Evolutionary conservation across 2,888 invertebrate genomes (phyloP).

Genomic region (Andrena flavipes): DNA sequence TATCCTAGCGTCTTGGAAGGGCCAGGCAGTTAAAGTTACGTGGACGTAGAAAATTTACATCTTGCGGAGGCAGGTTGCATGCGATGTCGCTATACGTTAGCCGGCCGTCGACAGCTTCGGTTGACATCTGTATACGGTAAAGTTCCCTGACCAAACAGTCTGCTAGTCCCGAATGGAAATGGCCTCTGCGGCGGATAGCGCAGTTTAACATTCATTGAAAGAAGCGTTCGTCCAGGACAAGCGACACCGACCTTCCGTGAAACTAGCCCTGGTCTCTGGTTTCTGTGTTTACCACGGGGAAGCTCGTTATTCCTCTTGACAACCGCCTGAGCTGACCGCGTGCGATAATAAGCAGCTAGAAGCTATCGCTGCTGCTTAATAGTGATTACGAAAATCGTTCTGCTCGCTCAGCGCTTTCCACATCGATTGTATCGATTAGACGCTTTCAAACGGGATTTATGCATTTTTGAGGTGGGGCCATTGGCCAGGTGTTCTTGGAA

Average conservation of each 20-base stretch:
- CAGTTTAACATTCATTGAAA: constrained; percentile 69
- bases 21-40: constrained; percentile 69
- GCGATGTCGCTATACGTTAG: constrained; percentile 66
- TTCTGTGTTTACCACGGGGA: constrained; percentile 33
- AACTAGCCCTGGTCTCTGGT: constrained; percentile 26
- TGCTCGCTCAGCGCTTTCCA: constrained; percentile 13
- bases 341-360: constrained; percentile 52
- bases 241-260: constrained; percentile 45
- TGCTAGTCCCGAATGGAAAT: constrained; percentile 63
- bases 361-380: constrained; percentile 60
- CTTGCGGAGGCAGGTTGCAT: constrained; percentile 65
- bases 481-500: too few relatives aligned
- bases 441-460: background rate
- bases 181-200: constrained; percentile 53
- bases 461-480: background rate
- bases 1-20: constrained; percentile 47
- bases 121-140: constrained; percentile 63
- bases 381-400: constrained; percentile 57
- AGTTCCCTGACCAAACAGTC: constrained; percentile 22
- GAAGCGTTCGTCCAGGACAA: constrained; percentile 49
- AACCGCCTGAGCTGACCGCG: constrained; percentile 42
- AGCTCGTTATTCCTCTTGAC: constrained; percentile 66
- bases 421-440: background rate
- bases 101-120: constrained; percentile 57
- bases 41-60: constrained; percentile 70